Evolutionary conservation across 2,888 invertebrate species (phyloP), one percentile per base, ranked within the genome.

Genomic region (Trissoscelio sp.): DNA sequence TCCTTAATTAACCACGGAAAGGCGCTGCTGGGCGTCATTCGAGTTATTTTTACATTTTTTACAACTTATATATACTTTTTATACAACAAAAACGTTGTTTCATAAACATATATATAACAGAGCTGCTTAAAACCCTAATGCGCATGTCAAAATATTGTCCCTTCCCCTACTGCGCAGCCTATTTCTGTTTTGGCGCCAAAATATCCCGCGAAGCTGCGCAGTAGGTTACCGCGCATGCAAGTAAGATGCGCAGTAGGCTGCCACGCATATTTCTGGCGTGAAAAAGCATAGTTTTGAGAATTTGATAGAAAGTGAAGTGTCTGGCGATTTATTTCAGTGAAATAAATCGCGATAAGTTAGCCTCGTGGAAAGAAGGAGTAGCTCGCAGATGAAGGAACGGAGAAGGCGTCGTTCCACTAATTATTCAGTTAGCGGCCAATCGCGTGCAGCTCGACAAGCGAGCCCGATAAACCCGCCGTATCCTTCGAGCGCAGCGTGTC

Each of bases 321-420:
- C 9, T 3, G 44, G n/a, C 44, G 44, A 9, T 18, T 20, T 3
- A 12, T 53, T 53, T 24, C 6, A 6, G 12, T 24, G 14, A 31
- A 14, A 53, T 3, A 66, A 51, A 37, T 66, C n/a, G 24, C 39
- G 39, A 64, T 64, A 57, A 78, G 57, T 70, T 64, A 64, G 46
- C 46, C 39, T 44, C 53, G 60, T 18, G 42, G 12, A 48, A 70
- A 64, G 6, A 64, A 58, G 42, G 69, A 73, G 51, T 58, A 69
- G 42, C 51, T 34, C 34, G 44, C 53, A 22, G 7, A 55, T 34
- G 67, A 67, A 55, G 62, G 48, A 77, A 51, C 64, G 20, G 62
- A 77, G 60, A 73, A 78, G 82, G 79, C 82, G 82, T 79, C 48
- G 82, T 79, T 79, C 48, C 57, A 48, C 79, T 82, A 82, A 77